Conservation (phyloP, 2,797 vertebrate species). For the Clangula hyemalis region DNA sequence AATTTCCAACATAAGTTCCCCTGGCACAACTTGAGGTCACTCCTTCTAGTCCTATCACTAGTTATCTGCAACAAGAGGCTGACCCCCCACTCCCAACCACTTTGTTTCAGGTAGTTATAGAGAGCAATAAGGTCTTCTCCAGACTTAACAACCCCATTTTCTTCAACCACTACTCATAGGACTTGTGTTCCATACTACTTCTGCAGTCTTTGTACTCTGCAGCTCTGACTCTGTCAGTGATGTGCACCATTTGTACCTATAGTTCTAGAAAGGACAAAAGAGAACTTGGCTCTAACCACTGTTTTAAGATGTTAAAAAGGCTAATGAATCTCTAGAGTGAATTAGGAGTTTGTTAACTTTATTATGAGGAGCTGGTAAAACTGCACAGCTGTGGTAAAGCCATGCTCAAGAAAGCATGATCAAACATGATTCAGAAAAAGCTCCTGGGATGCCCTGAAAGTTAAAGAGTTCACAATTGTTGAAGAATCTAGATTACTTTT, state of each 20-base stretch:
- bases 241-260: not conserved
- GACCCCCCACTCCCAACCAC: too few relatives aligned
- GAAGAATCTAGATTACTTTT: not conserved
- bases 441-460: not conserved
- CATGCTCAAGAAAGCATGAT: not conserved
- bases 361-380: not conserved
- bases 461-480: not conserved
- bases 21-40: too few relatives aligned
- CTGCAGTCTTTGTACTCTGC: not conserved
- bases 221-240: not conserved
- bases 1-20: too few relatives aligned
- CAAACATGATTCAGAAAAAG: not conserved
- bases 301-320: not conserved
- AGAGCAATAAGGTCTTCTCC: too few relatives aligned
- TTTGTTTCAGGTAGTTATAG: too few relatives aligned
- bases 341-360: not conserved
- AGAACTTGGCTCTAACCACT: not conserved
- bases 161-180: too few relatives aligned
- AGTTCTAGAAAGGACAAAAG: not conserved
- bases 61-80: too few relatives aligned
- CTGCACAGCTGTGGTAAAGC: not conserved
- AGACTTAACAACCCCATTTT: too few relatives aligned
- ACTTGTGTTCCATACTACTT: not conserved
- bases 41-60: too few relatives aligned
- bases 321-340: not conserved